A percentile compares a stretch with the other conserved stretches of the same genome.
These are phyloP conservation scores for Mesopsocus fuscifrons DNA, from an alignment of 2,888 invertebrate species.

Conservation along the genomic window DNA sequence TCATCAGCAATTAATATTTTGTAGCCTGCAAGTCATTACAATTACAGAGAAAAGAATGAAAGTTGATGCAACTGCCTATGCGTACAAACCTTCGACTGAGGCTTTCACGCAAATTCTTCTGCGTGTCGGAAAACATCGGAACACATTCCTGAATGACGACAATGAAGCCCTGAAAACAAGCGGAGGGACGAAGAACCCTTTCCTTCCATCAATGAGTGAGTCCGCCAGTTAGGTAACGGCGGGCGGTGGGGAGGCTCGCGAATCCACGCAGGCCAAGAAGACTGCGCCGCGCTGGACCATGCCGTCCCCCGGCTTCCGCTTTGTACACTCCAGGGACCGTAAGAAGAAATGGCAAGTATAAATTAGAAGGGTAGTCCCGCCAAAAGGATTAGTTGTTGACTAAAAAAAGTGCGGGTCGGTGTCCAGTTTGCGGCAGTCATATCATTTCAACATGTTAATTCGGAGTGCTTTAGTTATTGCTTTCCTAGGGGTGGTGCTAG, in stretches of 20 bases:
- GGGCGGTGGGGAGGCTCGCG: neutral
- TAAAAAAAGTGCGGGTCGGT: slow-evolving; percentile 9
- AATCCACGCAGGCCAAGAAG: neutral
- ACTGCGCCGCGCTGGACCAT: neutral
- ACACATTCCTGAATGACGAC: too few species aligned
- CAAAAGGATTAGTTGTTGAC: slow-evolving; percentile 6
- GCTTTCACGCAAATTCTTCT: too few species aligned
- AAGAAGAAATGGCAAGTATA: slow-evolving; percentile 10
- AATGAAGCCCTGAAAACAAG: too few species aligned
- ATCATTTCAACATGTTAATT: slow-evolving; percentile 15
- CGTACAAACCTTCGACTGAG: too few species aligned
- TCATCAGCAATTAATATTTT: too few species aligned
- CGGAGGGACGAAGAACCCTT: too few species aligned
- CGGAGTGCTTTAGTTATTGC: slow-evolving; percentile 23
- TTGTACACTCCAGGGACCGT: neutral
- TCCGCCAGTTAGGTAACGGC: neutral
- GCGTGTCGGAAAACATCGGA: too few species aligned
- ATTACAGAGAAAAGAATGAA: too few species aligned
- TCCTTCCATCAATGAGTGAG: too few species aligned
- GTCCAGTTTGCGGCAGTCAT: neutral
- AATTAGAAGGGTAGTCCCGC: slow-evolving; percentile 3
- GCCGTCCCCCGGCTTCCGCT: neutral
- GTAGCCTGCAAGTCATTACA: too few species aligned
- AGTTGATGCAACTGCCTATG: too few species aligned
- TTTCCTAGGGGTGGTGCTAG: slow-evolving; percentile 19